phyloP scores from a whole-genome alignment of 1,140 invertebrate species.

The Lasioglossum albipes region DNA sequence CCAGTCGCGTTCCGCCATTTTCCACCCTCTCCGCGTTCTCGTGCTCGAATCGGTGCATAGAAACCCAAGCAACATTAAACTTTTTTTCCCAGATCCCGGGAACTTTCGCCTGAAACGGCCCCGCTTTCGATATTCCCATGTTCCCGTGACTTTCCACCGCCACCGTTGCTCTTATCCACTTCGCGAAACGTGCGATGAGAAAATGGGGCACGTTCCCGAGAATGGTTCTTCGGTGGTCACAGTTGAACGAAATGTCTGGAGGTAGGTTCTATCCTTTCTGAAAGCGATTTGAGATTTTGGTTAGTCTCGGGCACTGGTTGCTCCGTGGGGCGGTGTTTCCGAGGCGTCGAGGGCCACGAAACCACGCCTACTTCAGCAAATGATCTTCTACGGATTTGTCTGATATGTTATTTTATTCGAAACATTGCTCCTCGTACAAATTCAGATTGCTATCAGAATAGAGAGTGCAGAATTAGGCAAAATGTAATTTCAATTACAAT shows the following conservation, averaged over 20 bases:
- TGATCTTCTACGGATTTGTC: no score
- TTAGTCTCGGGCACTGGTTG: no score
- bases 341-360: no score
- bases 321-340: no score
- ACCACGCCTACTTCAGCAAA: no score
- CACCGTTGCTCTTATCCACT: constrained; percentile 12
- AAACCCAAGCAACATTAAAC: constrained; percentile 14
- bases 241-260: background rate
- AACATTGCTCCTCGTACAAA: background rate
- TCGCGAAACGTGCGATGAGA: background rate
- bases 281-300: no score
- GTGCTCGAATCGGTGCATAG: constrained; percentile 11
- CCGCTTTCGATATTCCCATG: constrained; percentile 1
- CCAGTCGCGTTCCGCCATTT: background rate
- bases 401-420: no score
- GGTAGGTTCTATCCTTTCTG: no score
- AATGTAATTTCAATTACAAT: no score
- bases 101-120: background rate
- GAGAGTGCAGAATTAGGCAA: no score
- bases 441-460: background rate
- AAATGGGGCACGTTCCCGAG: constrained; percentile 11
- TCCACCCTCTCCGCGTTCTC: background rate
- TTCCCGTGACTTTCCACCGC: background rate
- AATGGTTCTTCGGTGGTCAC: background rate
- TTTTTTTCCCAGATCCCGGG: background rate